Percentiles rank a stretch among this genome's conserved stretches.
These are phyloP conservation scores for Athalia rosae DNA, from an alignment of 2,888 invertebrate genomes.

Conservation along the genomic window DNA sequence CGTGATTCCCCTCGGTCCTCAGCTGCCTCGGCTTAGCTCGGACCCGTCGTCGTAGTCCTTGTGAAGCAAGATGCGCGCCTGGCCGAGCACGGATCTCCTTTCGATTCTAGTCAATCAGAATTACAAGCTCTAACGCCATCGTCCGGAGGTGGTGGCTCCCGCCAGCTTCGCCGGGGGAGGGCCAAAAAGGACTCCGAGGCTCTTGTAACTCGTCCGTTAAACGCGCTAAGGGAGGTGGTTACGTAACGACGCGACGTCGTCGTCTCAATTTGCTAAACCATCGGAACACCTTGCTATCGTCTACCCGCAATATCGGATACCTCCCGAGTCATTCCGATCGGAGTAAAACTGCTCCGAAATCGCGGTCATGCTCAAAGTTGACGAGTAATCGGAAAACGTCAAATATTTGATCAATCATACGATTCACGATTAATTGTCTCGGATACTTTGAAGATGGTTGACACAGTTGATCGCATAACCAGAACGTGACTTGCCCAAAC, in stretches of 20 bases:
- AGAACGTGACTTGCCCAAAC: slow-evolving; percentile 37
- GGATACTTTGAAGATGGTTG: slow-evolving; percentile 28
- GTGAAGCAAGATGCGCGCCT: slow-evolving; percentile 32
- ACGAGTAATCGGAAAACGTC: slow-evolving; percentile 25
- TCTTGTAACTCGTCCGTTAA: slow-evolving; percentile 43
- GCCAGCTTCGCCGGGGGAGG: slow-evolving; percentile 40
- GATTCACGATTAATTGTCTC: slow-evolving; percentile 35
- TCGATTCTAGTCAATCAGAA: slow-evolving; percentile 46
- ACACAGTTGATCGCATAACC: slow-evolving; percentile 21
- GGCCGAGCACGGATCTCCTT: slow-evolving; percentile 43
- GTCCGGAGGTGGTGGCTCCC: slow-evolving; percentile 40
- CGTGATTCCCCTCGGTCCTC: not conserved
- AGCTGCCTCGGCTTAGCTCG: slow-evolving; percentile 26
- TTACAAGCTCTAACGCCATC: slow-evolving; percentile 39
- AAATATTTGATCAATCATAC: slow-evolving; percentile 26
- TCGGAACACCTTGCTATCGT: not conserved
- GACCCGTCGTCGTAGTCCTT: slow-evolving; percentile 33
- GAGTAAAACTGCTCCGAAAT: too few relatives aligned
- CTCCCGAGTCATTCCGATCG: too few relatives aligned
- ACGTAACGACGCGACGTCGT: slow-evolving; percentile 35
- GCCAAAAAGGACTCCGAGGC: slow-evolving; percentile 20
- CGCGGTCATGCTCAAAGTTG: not conserved
- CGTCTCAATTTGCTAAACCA: slow-evolving; percentile 33
- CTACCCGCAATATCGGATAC: too few relatives aligned
- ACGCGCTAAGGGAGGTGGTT: slow-evolving; percentile 29